Evolutionary conservation across 1,140 invertebrate genomes (phyloP).

Genomic region (Pogonus chalceus): DNA sequence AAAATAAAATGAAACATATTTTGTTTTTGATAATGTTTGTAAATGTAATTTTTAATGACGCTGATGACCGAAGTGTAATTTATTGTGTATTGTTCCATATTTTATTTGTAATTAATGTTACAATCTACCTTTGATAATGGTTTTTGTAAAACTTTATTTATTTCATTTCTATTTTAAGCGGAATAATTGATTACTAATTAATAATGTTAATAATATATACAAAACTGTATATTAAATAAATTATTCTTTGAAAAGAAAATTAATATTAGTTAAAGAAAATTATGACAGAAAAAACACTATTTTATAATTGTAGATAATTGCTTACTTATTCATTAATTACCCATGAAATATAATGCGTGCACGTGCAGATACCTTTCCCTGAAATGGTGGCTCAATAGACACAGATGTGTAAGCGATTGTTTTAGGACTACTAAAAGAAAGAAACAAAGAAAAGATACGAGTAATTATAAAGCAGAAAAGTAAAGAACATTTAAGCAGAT

Average conservation of each 20-base stretch:
- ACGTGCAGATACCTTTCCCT: neutral
- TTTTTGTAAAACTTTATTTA: too few relatives aligned
- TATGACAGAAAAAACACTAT: neutral
- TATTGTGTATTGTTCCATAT: too few relatives aligned
- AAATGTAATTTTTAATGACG: too few relatives aligned
- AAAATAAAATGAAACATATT: too few relatives aligned
- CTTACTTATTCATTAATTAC: conserved; percentile 3
- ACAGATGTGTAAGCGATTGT: neutral
- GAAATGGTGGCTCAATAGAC: neutral
- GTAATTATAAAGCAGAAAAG: neutral
- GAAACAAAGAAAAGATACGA: neutral
- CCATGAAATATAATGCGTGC: neutral
- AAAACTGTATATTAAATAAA: too few relatives aligned
- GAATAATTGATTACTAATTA: too few relatives aligned
- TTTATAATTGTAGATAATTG: neutral
- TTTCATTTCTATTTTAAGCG: too few relatives aligned
- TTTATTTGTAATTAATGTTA: too few relatives aligned
- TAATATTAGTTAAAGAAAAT: neutral
- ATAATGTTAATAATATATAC: neutral
- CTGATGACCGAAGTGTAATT: too few relatives aligned
- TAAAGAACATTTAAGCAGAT: neutral
- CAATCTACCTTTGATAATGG: too few relatives aligned
- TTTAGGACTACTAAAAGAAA: neutral
- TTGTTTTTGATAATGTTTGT: too few relatives aligned
- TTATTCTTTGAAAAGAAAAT: neutral